Conservation (phyloP, 2,113 vertebrate species). For the Coracopsis vasa region DNA sequence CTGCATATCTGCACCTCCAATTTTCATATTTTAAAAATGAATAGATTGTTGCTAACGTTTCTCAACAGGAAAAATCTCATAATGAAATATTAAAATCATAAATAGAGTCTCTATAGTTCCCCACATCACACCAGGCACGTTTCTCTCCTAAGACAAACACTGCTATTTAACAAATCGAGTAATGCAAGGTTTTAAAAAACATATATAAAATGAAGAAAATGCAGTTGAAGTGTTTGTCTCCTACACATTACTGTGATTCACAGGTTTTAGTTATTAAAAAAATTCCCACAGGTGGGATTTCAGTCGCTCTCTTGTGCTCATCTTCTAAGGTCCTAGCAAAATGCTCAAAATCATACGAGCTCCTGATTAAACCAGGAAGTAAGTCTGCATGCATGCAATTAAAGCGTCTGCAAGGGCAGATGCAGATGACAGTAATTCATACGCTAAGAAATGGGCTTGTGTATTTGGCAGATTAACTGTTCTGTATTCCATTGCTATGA, state of each 20-base stretch:
- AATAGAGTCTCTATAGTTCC: not conserved
- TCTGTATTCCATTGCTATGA: conserved; percentile 78
- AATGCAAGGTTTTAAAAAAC: not conserved
- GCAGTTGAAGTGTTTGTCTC: not conserved
- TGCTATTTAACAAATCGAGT: not conserved
- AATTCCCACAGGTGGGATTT: not conserved
- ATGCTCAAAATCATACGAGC: not conserved
- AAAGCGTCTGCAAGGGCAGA: conserved; percentile 62
- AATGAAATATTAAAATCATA: conserved; percentile 20
- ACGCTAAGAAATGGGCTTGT: conserved; percentile 71
- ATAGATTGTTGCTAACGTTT: not conserved
- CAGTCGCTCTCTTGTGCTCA: not conserved
- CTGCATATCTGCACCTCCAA: not conserved
- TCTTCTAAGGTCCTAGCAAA: conserved; percentile 3
- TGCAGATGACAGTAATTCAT: conserved; percentile 73
- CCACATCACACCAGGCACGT: not conserved
- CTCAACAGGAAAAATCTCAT: not conserved
- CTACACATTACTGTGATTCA: conserved; percentile 6
- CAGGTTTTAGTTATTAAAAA: not conserved
- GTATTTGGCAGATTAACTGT: conserved; percentile 74
- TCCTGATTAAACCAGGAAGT: conserved; percentile 59
- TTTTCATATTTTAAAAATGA: not conserved
- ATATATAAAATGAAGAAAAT: not conserved
- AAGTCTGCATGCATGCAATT: conserved; percentile 67
- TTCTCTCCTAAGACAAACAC: not conserved